These are phyloP conservation scores for Acanthis flammea DNA, from an alignment of 2,797 vertebrate species.

Conservation along the genomic window DNA sequence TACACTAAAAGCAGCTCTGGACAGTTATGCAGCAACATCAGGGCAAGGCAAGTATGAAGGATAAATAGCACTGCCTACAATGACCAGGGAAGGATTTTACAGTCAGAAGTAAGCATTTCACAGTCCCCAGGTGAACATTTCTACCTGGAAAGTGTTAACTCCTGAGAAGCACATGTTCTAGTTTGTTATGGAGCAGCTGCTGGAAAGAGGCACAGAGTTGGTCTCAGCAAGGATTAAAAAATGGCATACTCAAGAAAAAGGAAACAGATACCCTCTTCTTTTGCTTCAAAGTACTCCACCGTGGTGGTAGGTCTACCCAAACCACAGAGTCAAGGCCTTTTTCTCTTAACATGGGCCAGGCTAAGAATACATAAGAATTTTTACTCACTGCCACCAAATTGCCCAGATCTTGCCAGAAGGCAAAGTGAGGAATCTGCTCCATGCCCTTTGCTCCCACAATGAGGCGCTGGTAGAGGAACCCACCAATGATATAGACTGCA, in stretches of 20 bases:
- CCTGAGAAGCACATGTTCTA: background rate
- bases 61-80: background rate
- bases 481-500: slow-evolving; percentile 88
- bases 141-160: background rate
- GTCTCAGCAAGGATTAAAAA: background rate
- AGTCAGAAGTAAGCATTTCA: background rate
- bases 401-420: slow-evolving; percentile 94
- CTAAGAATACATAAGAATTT: background rate
- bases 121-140: background rate
- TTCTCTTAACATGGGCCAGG: background rate
- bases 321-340: background rate
- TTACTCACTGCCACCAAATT: slow-evolving; percentile 91
- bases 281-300: background rate
- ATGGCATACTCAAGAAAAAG: background rate
- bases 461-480: slow-evolving; percentile 93
- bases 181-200: background rate
- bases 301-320: background rate
- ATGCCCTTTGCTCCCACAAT: slow-evolving; percentile 96
- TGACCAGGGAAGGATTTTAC: background rate
- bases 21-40: background rate
- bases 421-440: slow-evolving; percentile 93
- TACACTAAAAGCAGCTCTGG: background rate
- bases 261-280: background rate
- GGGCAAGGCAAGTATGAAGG: background rate
- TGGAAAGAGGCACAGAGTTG: background rate